Base-by-base conservation (phyloP, 1,140 invertebrate species). In the Amyelois transitella region DNA sequence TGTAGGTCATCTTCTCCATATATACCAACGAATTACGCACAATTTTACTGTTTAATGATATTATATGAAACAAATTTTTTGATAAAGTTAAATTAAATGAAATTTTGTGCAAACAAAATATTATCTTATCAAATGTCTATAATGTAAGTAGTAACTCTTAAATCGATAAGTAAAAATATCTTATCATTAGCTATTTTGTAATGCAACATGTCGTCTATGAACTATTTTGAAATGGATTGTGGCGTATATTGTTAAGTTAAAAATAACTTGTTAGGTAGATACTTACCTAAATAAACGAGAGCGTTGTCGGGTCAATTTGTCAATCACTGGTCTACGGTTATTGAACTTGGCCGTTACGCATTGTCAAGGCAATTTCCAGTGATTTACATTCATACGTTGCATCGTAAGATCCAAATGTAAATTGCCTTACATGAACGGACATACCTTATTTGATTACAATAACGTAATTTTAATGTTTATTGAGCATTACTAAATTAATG, bases 321-420 rank as follows among this genome's bases (percentile, higher is more conserved):
- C 67, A 72, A 70, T 72, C 62, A 55, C 43, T 44, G 25, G 38
- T 53, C 38, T 56, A 51, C 43, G 70, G 72, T 73, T 63, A 66
- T 45, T 68, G 72, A 78, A 73, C 75, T 75, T 69, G 66, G 56
- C 10, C n/a, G 45, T 22, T 67, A 68, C 43, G 62, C 62, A 64
- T 62, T 57, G 54, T 63, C 57, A 59, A 72, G 63, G 63, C 60
- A 58, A 72, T 68, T 66, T 71, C 59, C 64, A 75, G 65, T 76
- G 72, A 79, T 76, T 80, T 73, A 77, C 77, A 81, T 74, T 77
- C 72, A 69, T 60, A 58, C 59, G 64, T 58, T 66, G 66, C 58
- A 60, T 58, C 43, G 54, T 21, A 38, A 14, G 32, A 38, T 38
- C 32, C 6, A 38, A 38, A 38, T 38, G 32, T 38, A 38, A 38